A percentile compares a stretch with the other conserved stretches of the same genome.
These are phyloP conservation scores for Coilia nasus DNA, from an alignment of 2,797 vertebrate species.

Conservation along the genomic window DNA sequence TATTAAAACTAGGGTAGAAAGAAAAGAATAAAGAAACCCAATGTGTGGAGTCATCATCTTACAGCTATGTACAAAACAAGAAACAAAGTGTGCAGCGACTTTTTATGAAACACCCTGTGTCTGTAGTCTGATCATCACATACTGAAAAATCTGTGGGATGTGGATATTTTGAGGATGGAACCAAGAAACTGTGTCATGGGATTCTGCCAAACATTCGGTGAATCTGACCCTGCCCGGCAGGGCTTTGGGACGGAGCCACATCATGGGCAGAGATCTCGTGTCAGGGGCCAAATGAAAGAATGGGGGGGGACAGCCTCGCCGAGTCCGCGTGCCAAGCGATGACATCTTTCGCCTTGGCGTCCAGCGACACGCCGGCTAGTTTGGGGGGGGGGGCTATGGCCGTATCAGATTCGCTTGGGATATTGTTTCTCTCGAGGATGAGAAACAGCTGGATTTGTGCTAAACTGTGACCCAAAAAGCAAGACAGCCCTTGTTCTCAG, in stretches of 20 bases:
- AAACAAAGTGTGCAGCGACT: neutral
- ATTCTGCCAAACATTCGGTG: neutral
- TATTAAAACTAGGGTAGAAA: neutral
- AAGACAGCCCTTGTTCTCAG: neutral
- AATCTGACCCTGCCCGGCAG: neutral
- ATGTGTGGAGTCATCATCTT: neutral
- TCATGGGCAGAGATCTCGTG: neutral
- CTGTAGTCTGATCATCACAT: neutral
- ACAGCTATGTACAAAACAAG: conserved; percentile 4
- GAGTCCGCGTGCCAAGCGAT: neutral
- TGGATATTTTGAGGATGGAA: neutral
- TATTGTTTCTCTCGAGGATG: neutral
- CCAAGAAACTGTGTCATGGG: conserved; percentile 13
- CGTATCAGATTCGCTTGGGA: neutral
- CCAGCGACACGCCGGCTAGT: neutral
- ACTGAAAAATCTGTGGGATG: neutral
- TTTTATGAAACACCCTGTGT: neutral
- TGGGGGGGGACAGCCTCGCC: neutral
- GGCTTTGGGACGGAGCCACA: neutral
- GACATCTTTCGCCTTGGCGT: conserved; percentile 2
- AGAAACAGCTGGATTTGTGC: conserved; percentile 10
- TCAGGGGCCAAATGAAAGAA: neutral
- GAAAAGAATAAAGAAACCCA: neutral
- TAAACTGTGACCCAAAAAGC: conserved; percentile 15
- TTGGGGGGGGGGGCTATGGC: neutral